phyloP scores from a whole-genome alignment of 1,140 invertebrate species.

The Conus ventricosus region DNA sequence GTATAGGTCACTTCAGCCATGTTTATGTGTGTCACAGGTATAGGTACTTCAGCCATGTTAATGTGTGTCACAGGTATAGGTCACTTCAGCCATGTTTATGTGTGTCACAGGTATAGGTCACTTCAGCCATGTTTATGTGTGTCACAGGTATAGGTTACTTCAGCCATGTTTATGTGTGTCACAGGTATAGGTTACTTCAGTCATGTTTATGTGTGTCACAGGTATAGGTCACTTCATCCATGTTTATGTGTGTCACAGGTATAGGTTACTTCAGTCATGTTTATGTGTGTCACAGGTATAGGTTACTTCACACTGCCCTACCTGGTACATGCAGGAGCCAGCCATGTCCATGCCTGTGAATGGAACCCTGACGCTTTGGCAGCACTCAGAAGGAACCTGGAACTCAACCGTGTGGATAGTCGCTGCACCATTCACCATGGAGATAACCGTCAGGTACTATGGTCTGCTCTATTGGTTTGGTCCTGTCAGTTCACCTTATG shows the following conservation, averaged over 20 bases:
- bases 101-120: no score
- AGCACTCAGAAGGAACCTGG: slow-evolving; percentile 77
- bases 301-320: slow-evolving; percentile 82
- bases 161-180: no score
- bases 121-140: no score
- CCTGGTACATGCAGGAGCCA: slow-evolving; percentile 78
- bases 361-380: slow-evolving; percentile 81
- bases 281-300: slow-evolving; percentile 75
- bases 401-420: slow-evolving; percentile 76
- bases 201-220: slow-evolving; percentile 75
- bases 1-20: no score
- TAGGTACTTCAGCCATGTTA: no score
- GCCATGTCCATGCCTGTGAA: slow-evolving; percentile 80
- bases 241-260: no score
- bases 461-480: not conserved
- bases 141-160: no score
- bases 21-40: no score
- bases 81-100: no score
- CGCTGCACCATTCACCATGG: slow-evolving; percentile 78
- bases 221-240: no score
- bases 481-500: not conserved
- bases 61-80: no score
- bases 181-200: slow-evolving; percentile 45
- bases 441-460: slow-evolving; percentile 76
- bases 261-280: not conserved